Evolutionary conservation across 1,140 invertebrate species (phyloP).

Genomic region (Panonychus citri): DNA sequence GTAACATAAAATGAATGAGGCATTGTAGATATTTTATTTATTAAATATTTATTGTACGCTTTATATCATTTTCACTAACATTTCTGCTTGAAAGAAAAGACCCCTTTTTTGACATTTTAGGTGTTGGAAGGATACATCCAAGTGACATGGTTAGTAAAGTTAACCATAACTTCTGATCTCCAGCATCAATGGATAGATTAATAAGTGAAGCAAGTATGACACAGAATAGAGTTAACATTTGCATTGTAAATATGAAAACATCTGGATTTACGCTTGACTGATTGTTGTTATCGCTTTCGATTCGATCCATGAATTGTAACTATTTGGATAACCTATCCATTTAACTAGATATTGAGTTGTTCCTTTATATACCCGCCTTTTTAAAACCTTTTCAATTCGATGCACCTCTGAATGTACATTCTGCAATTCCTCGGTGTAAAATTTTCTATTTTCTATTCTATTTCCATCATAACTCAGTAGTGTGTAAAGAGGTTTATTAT

Average conservation of each 20-base stretch:
- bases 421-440: background rate
- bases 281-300: background rate
- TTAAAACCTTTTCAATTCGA: conserved; percentile 2
- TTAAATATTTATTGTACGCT: background rate
- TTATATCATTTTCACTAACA: background rate
- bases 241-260: background rate
- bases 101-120: background rate
- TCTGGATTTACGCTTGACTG: background rate
- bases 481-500: too few species aligned
- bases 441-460: background rate
- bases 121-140: background rate
- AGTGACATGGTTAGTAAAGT: background rate
- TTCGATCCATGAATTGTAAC: conserved; percentile 45
- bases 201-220: background rate
- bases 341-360: conserved; percentile 47
- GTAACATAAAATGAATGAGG: background rate
- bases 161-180: background rate
- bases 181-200: background rate
- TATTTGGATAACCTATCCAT: conserved; percentile 49
- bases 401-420: background rate
- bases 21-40: background rate
- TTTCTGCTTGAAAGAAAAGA: background rate
- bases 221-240: background rate
- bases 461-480: too few species aligned
- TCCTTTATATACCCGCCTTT: conserved; percentile 15